Evolutionary conservation across 2,888 invertebrate species (phyloP).

Genomic region (Lamproptera curius): DNA sequence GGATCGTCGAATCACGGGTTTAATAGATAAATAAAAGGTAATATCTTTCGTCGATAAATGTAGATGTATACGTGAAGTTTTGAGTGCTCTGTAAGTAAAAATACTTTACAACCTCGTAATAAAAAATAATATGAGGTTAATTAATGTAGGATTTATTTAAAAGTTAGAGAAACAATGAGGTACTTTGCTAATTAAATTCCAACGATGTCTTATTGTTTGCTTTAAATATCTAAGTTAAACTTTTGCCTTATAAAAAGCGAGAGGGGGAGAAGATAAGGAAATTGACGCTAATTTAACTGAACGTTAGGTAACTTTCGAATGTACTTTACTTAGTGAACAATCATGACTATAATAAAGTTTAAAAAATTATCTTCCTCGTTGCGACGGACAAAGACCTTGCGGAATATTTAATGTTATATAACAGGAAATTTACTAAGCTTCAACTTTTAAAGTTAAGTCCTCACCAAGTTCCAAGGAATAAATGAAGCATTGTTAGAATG

Average conservation of each 20-base stretch:
- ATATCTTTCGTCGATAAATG: too few species aligned
- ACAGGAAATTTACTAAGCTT: not conserved
- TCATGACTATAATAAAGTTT: not conserved
- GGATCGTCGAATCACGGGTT: too few species aligned
- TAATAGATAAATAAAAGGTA: too few species aligned
- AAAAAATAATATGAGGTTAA: too few species aligned
- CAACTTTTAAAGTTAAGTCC: constrained; percentile 3
- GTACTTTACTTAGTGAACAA: constrained; percentile 3
- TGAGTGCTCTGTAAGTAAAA: too few species aligned
- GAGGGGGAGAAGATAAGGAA: constrained; percentile 1
- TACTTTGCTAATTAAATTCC: not conserved
- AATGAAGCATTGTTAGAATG: not conserved
- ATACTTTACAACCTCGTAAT: too few species aligned
- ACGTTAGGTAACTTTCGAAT: constrained; percentile 2
- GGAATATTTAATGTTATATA: constrained; percentile 5
- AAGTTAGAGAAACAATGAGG: not conserved
- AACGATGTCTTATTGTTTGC: constrained; percentile 6
- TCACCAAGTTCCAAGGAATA: not conserved
- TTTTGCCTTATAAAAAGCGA: constrained; percentile 4
- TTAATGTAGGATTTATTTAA: too few species aligned
- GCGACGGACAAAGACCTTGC: constrained; percentile 4
- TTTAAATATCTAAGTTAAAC: constrained; percentile 14
- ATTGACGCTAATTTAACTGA: constrained; percentile 9
- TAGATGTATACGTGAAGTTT: too few species aligned
- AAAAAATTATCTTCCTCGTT: constrained; percentile 9